These are phyloP conservation scores for Peromyscus nudipes DNA, from an alignment of 2,797 vertebrate species.

Conservation along the genomic window DNA sequence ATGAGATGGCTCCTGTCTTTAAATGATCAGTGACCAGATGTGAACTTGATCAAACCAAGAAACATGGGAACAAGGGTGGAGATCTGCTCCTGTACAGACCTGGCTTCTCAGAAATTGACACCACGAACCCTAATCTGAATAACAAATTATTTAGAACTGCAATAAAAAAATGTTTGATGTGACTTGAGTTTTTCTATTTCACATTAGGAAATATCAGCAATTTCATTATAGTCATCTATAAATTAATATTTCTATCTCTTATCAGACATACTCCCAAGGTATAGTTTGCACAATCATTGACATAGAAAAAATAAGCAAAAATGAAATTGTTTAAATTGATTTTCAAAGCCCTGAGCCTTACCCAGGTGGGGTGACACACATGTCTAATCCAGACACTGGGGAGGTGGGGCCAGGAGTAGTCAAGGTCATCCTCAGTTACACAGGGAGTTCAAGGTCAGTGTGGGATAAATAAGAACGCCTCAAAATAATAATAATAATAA, in stretches of 20 bases:
- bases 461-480: not conserved
- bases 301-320: not conserved
- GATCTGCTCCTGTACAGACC: not conserved
- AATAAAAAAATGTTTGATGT: not conserved
- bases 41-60: not conserved
- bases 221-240: conserved; percentile 35
- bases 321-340: conserved; percentile 49
- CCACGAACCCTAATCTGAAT: not conserved
- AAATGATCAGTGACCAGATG: not conserved
- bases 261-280: not conserved
- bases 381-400: not conserved
- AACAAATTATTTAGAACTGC: not conserved
- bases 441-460: not conserved
- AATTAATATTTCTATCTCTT: conserved; percentile 60
- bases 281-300: not conserved
- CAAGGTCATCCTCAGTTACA: not conserved
- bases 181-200: not conserved
- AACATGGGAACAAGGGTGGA: no score
- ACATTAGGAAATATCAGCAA: not conserved
- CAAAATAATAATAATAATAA: not conserved
- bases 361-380: not conserved
- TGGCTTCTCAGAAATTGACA: not conserved
- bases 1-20: not conserved
- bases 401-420: not conserved
- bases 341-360: conserved; percentile 17